Conservation (phyloP, 2,888 invertebrate genomes). For the Chymomyza caudatula region DNA sequence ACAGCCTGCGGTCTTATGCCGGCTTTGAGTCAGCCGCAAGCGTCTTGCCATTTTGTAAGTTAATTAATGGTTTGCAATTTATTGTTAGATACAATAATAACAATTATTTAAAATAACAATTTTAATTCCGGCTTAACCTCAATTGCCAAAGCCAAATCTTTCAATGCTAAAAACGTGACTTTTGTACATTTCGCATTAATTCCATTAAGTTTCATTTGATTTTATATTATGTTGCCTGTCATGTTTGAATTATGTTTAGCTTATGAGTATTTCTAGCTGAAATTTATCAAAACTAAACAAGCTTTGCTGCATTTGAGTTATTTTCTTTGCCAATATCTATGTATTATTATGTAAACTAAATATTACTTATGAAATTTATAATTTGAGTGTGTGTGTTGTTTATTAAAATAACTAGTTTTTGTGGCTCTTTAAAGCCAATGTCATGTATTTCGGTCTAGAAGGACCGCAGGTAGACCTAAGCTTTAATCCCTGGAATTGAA, state of each 20-base stretch:
- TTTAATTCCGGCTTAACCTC: constrained; percentile 36
- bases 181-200: constrained; percentile 8
- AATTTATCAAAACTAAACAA: neutral
- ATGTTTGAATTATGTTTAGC: neutral
- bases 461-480: no score
- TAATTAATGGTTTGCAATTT: constrained; percentile 57
- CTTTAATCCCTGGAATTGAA: no score
- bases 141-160: constrained; percentile 33
- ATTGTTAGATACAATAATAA: constrained; percentile 19
- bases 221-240: neutral
- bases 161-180: constrained; percentile 54
- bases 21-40: constrained; percentile 12
- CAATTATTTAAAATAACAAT: constrained; percentile 24
- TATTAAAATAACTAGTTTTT: no score
- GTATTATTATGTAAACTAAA: no score
- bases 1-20: neutral
- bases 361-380: no score
- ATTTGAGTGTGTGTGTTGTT: no score
- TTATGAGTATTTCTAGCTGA: neutral
- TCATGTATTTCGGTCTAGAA: no score
- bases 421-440: no score
- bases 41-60: constrained; percentile 13
- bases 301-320: neutral
- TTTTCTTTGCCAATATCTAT: neutral
- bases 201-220: neutral